Evolutionary conservation across 2,888 invertebrate species (phyloP).

Genomic region (Fabriciana adippe): DNA sequence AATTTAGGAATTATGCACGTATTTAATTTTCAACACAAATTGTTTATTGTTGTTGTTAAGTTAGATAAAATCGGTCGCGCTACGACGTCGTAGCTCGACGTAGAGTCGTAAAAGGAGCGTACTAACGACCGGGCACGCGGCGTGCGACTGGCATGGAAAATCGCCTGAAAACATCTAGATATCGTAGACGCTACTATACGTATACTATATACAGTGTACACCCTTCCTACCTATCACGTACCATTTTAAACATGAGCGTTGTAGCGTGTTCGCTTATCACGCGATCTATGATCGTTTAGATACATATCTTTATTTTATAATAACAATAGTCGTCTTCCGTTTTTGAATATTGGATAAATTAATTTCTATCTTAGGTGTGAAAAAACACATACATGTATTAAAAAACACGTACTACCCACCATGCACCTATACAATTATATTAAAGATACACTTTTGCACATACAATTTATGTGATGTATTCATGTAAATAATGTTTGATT

Average conservation of each 20-base stretch:
- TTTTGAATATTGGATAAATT: no score
- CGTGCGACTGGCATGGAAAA: constrained; percentile 54
- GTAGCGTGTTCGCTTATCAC: constrained; percentile 55
- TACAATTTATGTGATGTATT: no score
- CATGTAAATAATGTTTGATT: no score
- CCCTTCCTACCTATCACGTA: constrained; percentile 38
- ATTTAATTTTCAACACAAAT: background rate
- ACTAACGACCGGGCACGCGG: constrained; percentile 52
- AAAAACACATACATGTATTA: no score
- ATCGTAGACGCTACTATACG: constrained; percentile 30
- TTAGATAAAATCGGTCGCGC: constrained; percentile 23
- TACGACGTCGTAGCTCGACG: constrained; percentile 58
- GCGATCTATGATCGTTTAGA: constrained; percentile 37
- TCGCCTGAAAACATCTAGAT: constrained; percentile 46
- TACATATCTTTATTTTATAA: constrained; percentile 27
- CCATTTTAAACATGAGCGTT: constrained; percentile 57
- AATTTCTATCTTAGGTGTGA: no score
- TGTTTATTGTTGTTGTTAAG: constrained; percentile 12
- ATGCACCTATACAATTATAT: no score
- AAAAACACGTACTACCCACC: no score
- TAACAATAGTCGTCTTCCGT: background rate
- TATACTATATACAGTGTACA: constrained; percentile 26
- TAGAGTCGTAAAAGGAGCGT: constrained; percentile 47
- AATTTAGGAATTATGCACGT: background rate
- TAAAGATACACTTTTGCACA: no score